Percentiles rank a stretch among this genome's conserved stretches.
Conservation (phyloP, 2,797 vertebrate species). For the Uromys caudimaculatus region DNA sequence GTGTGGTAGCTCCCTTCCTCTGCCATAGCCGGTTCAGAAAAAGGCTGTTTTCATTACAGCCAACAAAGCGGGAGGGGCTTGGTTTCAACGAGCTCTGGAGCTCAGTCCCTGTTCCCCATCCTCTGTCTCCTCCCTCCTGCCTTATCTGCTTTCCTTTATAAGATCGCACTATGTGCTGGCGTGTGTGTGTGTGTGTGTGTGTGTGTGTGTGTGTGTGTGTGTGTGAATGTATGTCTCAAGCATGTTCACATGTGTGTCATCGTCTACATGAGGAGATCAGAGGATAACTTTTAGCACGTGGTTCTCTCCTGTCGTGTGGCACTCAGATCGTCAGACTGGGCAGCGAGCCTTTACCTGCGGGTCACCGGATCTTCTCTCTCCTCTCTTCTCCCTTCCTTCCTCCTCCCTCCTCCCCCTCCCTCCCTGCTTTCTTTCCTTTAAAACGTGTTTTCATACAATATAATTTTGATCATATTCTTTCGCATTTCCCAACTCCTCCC, state of each 20-base stretch:
- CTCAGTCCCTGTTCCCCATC: background rate
- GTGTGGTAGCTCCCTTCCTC: background rate
- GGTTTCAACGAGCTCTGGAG: background rate
- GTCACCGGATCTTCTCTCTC: background rate
- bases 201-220: background rate
- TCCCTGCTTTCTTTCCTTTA: background rate
- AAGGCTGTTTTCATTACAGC: background rate
- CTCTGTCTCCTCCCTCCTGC: no score
- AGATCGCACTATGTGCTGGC: background rate
- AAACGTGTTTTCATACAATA: background rate
- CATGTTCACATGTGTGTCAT: background rate
- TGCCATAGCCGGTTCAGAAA: background rate
- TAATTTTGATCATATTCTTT: background rate
- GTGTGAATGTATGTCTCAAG: background rate
- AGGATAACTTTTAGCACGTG: background rate
- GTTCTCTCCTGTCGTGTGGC: background rate
- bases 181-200: background rate
- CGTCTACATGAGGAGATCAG: background rate
- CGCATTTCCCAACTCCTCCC: background rate
- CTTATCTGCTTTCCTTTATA: background rate
- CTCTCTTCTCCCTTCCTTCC: fast-evolving
- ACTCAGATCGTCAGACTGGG: no score
- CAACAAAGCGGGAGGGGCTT: background rate
- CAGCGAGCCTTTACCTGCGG: background rate
- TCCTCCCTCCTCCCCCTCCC: no score